Conservation (phyloP, 1,140 invertebrate species). For the Drosophila asahinai region DNA sequence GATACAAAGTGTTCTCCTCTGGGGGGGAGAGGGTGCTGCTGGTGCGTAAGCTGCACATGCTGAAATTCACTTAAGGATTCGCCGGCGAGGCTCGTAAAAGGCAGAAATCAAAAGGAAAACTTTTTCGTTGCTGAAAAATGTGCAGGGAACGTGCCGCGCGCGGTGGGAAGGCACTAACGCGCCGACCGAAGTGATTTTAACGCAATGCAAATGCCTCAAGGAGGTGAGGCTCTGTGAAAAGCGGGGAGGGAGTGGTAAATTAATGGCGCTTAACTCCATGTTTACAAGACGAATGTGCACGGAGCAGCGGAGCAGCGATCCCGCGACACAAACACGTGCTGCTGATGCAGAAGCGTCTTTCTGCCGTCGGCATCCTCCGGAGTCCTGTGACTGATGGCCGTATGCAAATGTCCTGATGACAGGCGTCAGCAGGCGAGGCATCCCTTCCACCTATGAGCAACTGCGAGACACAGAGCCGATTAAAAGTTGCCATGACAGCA, state of each 20-base stretch:
- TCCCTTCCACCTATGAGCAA: slow-evolving; percentile 51
- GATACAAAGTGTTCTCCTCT: too few species aligned
- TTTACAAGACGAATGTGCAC: slow-evolving; percentile 80
- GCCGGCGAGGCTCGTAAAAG: slow-evolving; percentile 51
- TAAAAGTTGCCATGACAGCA: slow-evolving; percentile 80
- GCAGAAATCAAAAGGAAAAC: slow-evolving; percentile 70
- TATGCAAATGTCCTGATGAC: slow-evolving; percentile 78
- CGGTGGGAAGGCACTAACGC: slow-evolving; percentile 48
- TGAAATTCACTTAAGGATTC: slow-evolving; percentile 78
- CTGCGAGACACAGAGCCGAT: slow-evolving; percentile 71
- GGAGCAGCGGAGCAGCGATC: slow-evolving; percentile 10
- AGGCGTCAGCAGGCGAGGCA: slow-evolving; percentile 44
- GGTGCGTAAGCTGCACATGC: slow-evolving; percentile 70
- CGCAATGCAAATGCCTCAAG: slow-evolving; percentile 52
- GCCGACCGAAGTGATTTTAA: slow-evolving; percentile 64
- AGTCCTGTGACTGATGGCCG: slow-evolving; percentile 66
- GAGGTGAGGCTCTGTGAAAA: background rate
- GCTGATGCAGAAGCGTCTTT: slow-evolving; percentile 12
- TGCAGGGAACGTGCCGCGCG: slow-evolving; percentile 56
- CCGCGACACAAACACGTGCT: slow-evolving; percentile 11
- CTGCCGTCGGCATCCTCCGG: slow-evolving; percentile 33
- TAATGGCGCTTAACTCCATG: slow-evolving; percentile 82
- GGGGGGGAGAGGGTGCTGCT: too few species aligned
- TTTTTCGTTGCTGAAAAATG: slow-evolving; percentile 67
- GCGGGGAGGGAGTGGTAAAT: slow-evolving; percentile 52